A percentile compares a stretch with the other conserved stretches of the same genome.
Conservation (phyloP, 2,797 vertebrate species). For the Phoebastria nigripes region DNA sequence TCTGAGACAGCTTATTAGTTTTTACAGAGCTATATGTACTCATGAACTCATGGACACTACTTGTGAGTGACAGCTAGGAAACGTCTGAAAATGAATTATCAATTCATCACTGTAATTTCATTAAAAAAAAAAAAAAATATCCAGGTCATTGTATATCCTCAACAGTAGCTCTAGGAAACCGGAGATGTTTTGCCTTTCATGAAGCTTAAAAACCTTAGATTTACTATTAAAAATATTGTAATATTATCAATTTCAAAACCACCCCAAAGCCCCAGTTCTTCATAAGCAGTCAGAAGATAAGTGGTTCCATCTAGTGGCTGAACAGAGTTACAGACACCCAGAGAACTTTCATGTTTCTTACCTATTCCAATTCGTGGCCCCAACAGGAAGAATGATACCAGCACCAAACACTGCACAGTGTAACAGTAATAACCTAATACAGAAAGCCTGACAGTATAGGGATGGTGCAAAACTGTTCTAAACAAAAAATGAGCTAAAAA, state of each 20-base stretch:
- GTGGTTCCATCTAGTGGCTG: slow-evolving; percentile 60
- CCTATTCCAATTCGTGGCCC: no score
- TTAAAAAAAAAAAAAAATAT: neutral
- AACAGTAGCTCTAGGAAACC: neutral
- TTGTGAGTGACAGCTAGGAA: neutral
- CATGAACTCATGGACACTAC: neutral
- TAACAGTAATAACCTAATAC: neutral
- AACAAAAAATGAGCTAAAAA: neutral
- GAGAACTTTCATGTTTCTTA: neutral
- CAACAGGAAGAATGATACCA: accelerated
- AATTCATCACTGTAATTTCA: neutral
- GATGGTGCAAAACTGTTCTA: neutral
- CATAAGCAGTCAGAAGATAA: neutral
- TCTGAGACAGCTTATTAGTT: neutral
- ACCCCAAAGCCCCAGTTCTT: neutral
- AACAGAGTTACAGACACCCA: neutral
- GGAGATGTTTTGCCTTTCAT: neutral
- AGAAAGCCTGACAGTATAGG: neutral
- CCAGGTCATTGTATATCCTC: neutral
- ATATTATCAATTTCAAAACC: neutral
- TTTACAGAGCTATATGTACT: neutral
- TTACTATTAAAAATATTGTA: neutral
- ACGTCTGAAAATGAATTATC: neutral
- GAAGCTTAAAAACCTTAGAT: neutral
- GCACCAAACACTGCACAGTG: neutral